Percentiles rank a stretch among this genome's conserved stretches.
Conservation (phyloP, 2,888 invertebrate species). For the Syrista parreyssii region DNA sequence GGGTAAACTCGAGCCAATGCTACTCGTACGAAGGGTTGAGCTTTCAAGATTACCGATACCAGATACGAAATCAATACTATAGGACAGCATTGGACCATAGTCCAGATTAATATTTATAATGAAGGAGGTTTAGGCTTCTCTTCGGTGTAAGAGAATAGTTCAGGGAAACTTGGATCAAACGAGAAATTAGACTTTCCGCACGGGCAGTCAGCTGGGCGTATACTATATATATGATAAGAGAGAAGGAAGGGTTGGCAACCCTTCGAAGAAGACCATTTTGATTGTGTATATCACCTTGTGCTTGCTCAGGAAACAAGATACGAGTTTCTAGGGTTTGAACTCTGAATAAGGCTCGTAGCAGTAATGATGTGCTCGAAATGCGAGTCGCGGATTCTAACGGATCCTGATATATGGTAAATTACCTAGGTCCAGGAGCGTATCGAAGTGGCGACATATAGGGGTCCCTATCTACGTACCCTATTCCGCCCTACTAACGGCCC, state of each 20-base stretch:
- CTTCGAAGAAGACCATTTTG: not conserved
- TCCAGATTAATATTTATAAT: not conserved
- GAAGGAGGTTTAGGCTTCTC: not conserved
- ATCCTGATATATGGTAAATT: slow-evolving; percentile 26
- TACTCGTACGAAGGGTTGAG: not conserved
- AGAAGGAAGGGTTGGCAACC: slow-evolving; percentile 16
- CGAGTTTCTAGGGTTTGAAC: not conserved
- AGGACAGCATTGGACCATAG: not conserved
- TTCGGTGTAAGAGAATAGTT: slow-evolving; percentile 12
- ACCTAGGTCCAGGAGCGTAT: slow-evolving; percentile 3
- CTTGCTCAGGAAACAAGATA: not conserved
- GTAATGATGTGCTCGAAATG: slow-evolving; percentile 24
- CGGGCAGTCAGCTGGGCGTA: slow-evolving; percentile 24
- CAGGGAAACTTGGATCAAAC: slow-evolving; percentile 32
- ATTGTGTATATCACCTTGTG: not conserved
- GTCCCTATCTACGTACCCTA: not conserved
- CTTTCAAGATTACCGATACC: not conserved
- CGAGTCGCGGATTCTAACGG: slow-evolving; percentile 19
- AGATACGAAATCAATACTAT: not conserved
- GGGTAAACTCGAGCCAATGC: not conserved
- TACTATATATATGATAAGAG: slow-evolving; percentile 16
- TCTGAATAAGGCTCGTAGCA: slow-evolving; percentile 8
- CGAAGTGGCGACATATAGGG: not conserved
- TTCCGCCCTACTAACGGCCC: not conserved
- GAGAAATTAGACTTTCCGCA: slow-evolving; percentile 35